These are phyloP conservation scores for Melanotus villosus DNA, from an alignment of 2,888 invertebrate species.

Conservation along the genomic window DNA sequence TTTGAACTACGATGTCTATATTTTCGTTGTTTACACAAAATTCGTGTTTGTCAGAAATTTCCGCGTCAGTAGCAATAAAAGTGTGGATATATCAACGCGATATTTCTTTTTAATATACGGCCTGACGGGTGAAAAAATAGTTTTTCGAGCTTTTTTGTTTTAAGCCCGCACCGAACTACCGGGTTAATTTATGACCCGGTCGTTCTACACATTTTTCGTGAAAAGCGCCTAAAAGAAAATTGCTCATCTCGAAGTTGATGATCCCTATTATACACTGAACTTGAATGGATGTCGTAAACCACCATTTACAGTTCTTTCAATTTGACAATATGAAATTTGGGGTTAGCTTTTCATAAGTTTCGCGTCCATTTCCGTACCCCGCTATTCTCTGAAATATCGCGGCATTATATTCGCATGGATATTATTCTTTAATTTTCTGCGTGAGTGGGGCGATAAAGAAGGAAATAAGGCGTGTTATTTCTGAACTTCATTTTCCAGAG, in stretches of 20 bases:
- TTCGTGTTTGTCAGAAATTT: not conserved
- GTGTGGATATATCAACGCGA: too few species aligned
- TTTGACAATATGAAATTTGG: constrained; percentile 30
- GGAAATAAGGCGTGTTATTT: constrained; percentile 42
- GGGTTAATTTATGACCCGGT: too few species aligned
- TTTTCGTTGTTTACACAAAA: not conserved
- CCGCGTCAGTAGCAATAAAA: too few species aligned
- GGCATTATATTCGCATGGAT: constrained; percentile 41
- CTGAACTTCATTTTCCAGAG: constrained; percentile 41
- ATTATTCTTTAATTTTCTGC: constrained; percentile 46
- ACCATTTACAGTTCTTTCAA: constrained; percentile 26
- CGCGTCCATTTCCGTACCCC: constrained; percentile 17
- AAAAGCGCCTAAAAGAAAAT: not conserved
- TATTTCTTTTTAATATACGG: too few species aligned
- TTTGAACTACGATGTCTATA: not conserved
- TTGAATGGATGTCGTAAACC: constrained; percentile 12
- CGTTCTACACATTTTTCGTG: too few species aligned
- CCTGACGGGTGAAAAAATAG: too few species aligned
- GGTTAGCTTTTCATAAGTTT: constrained; percentile 27
- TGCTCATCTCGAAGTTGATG: not conserved
- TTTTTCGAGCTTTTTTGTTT: too few species aligned
- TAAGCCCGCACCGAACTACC: too few species aligned
- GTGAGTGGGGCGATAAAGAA: constrained; percentile 42
- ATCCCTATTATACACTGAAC: not conserved
- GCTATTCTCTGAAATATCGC: constrained; percentile 33